Base-by-base conservation (phyloP, 1,140 invertebrate species). In the Amphibalanus amphitrite region DNA sequence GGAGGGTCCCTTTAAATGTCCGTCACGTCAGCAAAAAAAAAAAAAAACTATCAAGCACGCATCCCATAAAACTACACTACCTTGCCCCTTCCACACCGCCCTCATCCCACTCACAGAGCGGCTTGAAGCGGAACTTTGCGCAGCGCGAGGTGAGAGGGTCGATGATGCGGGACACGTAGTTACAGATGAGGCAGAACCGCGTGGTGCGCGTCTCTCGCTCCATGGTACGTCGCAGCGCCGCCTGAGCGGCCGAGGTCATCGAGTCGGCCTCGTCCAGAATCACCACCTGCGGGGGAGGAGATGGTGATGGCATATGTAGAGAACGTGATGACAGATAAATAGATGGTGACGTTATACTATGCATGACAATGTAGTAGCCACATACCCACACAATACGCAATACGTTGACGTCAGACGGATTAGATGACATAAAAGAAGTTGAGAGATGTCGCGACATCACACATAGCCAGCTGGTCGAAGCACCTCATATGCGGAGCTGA, bases 241-340 rank as follows among this genome's bases (percentile, higher is more conserved):
- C 89, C 80, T 97, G 91, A 4, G 91, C 91, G n/a, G 89, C 89
- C 26, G 71, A 72, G 23, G 97, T 99, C 97, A 99, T 99, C 1
- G 95, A 96, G 79, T 99, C 97, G 0, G 97, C 97, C 84, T 99
- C 97, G 82, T 99, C 97, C 67, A 99, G 82, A 73, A 99, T 97
- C 0, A 99, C 86, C 70, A 99, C 89, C 82, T 99, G 98, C 77
- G 97, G 95, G 13, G 93, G 87, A 29, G 94, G 93, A 84, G 92
- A 96, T 47, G 88, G 86, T 77, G 13, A 59, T 20, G 87, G 87
- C 0, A 93, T 93, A 85, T 90, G 90, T 20, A 72, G 65, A 68
- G 25, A 47, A 3, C n/a, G 97, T 95, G 13, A 93, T 73, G 20
- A 20, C 20, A 20, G 65, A 47, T 17, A 86, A 29, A 94, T 93